Evolutionary conservation across 2,797 vertebrate species (phyloP), one percentile per base, ranked within the genome.

Genomic region (Poecile montanus): DNA sequence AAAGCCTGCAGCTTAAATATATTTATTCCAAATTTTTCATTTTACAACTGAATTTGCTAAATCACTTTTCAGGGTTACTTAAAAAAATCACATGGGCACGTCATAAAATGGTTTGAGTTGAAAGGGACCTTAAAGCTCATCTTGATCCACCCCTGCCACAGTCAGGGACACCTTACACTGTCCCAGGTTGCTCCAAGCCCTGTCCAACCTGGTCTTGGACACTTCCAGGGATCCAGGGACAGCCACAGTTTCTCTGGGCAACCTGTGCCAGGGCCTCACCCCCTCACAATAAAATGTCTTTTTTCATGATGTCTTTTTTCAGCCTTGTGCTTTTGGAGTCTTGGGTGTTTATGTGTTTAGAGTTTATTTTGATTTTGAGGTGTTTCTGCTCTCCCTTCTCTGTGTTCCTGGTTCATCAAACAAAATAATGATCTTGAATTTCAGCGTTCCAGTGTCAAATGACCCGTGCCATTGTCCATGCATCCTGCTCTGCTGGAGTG

Each of bases 121-220:
- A 36, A 71, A 53, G 38, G 17, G n/a, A 58, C 17, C 12, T 65
- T 22, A n/a, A 26, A 71, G 17, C 27, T 38, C 4, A 18, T n/a
- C 19, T 23, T n/a, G 23, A 5, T n/a, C 36, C 23, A 70, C 2
- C 15, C 2, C 8, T 75, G 53, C 26, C 13, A 3, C 6, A 18
- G 8, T 13, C 44, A 57, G 50, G 32, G 27, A 18, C 63, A 50
- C 16, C 6, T 62, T 11, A 13, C 23, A 8, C 20, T 71, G 5
- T 9, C 13, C 29, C 79, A 76, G 36, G 8, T 2, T 30, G 29
- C 17, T 71, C 23, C 16, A 22, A n/a, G 20, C 27, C 27, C 23
- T 0, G 0, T n/a, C 71, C 57, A 44, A 0, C 19, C 48, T 56
- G 56, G 11, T 16, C 36, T 4, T 2, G 23, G 27, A 19, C 23